A percentile compares a stretch with the other conserved stretches of the same genome.
Conservation (phyloP, 2,797 vertebrate genomes). For the Synaphobranchus kaupii region DNA sequence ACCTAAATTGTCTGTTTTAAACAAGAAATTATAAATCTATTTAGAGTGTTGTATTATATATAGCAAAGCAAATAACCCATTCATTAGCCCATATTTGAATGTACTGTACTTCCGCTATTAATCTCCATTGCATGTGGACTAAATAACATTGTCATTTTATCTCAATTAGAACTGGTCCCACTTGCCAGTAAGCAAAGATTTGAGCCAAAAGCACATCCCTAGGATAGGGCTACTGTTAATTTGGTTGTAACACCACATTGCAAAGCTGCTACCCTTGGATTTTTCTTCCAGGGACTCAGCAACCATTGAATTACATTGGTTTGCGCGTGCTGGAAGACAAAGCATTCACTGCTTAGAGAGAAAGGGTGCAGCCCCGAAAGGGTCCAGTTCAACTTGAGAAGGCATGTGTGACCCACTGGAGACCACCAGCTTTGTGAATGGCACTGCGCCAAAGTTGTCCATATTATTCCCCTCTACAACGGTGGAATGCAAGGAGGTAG, state of each 20-base stretch:
- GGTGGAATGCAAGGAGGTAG: conserved; percentile 68
- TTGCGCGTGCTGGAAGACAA: conserved; percentile 50
- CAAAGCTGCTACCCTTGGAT: conserved; percentile 41
- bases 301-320: conserved; percentile 49
- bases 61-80: conserved; percentile 17
- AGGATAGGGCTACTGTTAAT: conserved; percentile 3
- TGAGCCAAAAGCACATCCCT: conserved; percentile 1
- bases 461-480: conserved; percentile 73
- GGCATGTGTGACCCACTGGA: conserved; percentile 66
- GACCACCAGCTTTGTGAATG: conserved; percentile 87
- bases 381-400: conserved; percentile 84
- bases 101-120: background rate
- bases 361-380: conserved; percentile 94
- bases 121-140: too few species aligned
- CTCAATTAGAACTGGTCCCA: background rate
- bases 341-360: conserved; percentile 87
- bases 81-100: background rate
- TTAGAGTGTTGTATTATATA: conserved; percentile 48
- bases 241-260: conserved; percentile 34
- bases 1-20: background rate
- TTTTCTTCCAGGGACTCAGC: conserved; percentile 30
- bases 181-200: background rate
- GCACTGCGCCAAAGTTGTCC: conserved; percentile 94
- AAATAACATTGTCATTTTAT: background rate
- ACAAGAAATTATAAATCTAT: background rate